Base-by-base conservation (phyloP, 2,797 vertebrate species). In the Nothura maculosa region DNA sequence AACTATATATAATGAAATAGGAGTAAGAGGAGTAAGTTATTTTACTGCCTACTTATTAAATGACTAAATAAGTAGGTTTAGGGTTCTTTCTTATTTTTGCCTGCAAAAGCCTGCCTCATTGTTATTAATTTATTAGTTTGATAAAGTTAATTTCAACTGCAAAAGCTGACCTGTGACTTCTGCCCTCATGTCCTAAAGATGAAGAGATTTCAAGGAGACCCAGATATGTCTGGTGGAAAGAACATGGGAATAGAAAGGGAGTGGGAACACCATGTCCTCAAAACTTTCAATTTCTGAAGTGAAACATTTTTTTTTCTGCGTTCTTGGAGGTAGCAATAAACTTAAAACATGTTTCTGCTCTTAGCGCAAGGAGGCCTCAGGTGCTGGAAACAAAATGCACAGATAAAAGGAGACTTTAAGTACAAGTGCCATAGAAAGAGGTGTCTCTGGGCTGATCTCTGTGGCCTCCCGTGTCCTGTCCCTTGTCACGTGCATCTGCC, bases 281-380 rank as follows among this genome's bases (percentile, higher is more conserved):
- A 32, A 77, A 30, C 24, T 61, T 58, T 47, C 22, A 0, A 3
- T 15, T 82, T 88, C 27, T 7, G 21, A 57, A 64, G 36, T 21
- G 25, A 90, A 78, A 63, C 6, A 9, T 28, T 58, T 55, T 64
- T 48, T 48, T 48, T 57, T 55, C 22, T 27, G 60, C 87, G 67
- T 54, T 48, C 63, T 60, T 87, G 27, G 43, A 67, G 43, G 57
- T 21, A 90, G 42, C 42, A 43, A 77, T 67, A 34, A 82, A 42
- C 62, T 74, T 14, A 8, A 38, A 50, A 54, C 24, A 80, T 36
- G 68, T 64, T 88, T 90, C 84, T 72, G 43, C 28, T 55, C 81
- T 82, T 78, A 85, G 58, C 58, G 22, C 0, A 0, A 47, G 28
- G 57, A 86, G 25, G 57, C 14, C 36, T 19, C 10, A 7, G 74